Evolutionary conservation across 2,113 vertebrate genomes (phyloP).

Genomic region (Hypomesus transpacificus): DNA sequence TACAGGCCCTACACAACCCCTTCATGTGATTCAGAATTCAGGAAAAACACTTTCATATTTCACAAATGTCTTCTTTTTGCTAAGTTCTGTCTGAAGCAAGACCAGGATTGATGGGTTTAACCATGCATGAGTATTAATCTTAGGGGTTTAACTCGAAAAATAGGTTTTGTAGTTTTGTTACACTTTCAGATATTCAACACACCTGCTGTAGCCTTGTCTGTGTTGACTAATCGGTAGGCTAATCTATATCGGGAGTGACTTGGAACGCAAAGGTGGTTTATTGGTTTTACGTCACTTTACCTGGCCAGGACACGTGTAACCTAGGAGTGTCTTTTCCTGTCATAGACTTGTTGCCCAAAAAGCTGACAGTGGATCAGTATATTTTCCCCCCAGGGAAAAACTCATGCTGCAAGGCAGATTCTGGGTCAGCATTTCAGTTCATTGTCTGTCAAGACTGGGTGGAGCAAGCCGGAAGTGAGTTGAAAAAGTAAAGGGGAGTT

Average conservation of each 20-base stretch:
- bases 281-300: slow-evolving; percentile 29
- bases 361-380: slow-evolving; percentile 31
- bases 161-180: too few relatives aligned
- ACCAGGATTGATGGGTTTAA: too few relatives aligned
- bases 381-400: background rate
- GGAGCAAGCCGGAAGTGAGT: slow-evolving; percentile 46
- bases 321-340: slow-evolving; percentile 12
- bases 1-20: too few relatives aligned
- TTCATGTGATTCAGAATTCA: too few relatives aligned
- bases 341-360: background rate
- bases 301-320: slow-evolving; percentile 45
- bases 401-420: slow-evolving; percentile 10
- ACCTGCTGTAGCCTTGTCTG: too few relatives aligned
- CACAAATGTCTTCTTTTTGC: too few relatives aligned
- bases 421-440: slow-evolving; percentile 26
- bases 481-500: slow-evolving; percentile 60
- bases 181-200: too few relatives aligned
- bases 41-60: too few relatives aligned
- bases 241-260: slow-evolving; percentile 26
- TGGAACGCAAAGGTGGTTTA: slow-evolving; percentile 31
- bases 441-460: slow-evolving; percentile 44
- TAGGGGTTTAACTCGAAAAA: too few relatives aligned
- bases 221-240: too few relatives aligned
- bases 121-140: too few relatives aligned
- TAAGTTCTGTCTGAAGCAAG: too few relatives aligned